Percentiles rank a stretch among this genome's conserved stretches.
Conservation (phyloP, 2,888 invertebrate genomes). For the Cryptocheilus praepositus region DNA sequence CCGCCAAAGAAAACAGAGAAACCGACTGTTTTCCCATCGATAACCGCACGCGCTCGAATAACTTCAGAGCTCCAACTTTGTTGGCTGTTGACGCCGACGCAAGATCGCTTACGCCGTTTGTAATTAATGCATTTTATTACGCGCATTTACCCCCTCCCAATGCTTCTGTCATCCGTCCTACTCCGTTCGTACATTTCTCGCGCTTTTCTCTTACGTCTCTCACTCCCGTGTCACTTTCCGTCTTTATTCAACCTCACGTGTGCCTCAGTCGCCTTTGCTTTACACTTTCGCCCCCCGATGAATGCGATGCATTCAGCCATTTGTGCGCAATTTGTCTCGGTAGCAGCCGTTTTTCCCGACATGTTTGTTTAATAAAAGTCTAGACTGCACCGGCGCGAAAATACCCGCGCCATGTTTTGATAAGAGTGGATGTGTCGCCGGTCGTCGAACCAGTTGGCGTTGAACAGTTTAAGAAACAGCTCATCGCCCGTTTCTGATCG, state of each 20-base stretch:
- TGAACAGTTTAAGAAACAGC: slow-evolving; percentile 33
- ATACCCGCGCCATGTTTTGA: slow-evolving; percentile 49
- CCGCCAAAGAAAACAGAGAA: too few relatives aligned
- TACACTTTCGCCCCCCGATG: slow-evolving; percentile 1
- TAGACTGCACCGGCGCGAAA: slow-evolving; percentile 51
- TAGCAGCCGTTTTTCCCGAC: slow-evolving; percentile 21
- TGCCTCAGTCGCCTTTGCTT: not conserved
- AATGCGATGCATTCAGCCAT: slow-evolving; percentile 25
- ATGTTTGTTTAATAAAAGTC: slow-evolving; percentile 55
- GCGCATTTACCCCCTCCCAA: not conserved
- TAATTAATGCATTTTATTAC: slow-evolving; percentile 14
- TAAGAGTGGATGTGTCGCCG: slow-evolving; percentile 39
- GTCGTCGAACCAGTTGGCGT: slow-evolving; percentile 46
- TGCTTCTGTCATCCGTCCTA: not conserved
- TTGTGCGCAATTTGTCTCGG: slow-evolving; percentile 34
- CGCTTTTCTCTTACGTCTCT: not conserved
- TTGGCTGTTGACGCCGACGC: too few relatives aligned
- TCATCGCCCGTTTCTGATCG: not conserved
- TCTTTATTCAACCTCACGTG: not conserved
- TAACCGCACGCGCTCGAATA: too few relatives aligned
- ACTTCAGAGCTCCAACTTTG: too few relatives aligned
- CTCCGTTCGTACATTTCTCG: slow-evolving; percentile 8
- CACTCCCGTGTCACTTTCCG: not conserved
- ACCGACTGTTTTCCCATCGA: too few relatives aligned
- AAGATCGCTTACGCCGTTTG: too few relatives aligned